Base-by-base conservation (phyloP, 2,113 vertebrate species). In the Myrmophylax atrothorax region DNA sequence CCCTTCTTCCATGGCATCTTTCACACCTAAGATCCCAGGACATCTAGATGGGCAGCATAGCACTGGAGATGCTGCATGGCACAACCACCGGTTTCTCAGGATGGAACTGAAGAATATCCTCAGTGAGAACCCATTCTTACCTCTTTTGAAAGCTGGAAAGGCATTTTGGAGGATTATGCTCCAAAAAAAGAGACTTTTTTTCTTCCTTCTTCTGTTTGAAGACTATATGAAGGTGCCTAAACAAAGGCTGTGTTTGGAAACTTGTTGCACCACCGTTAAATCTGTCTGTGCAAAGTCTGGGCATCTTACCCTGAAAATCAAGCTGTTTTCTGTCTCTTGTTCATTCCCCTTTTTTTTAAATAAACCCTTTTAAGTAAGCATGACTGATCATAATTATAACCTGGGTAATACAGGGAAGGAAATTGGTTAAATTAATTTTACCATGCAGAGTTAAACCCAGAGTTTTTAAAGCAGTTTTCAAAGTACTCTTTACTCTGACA, bases 71-170 rank as follows among this genome's bases (percentile, higher is more conserved):
- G 4, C 33, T 55, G 4, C 38, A 12, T 20, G 28, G 18, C n/a
- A 37, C 26, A n/a, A 47, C 28, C 60, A 55, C 0, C 0, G 16
- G 3, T 35, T 87, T 66, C 53, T 85, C 28, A 7, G 37, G 31
- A 40, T 0, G 38, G 12, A 82, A 31, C 10, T 44, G n/a, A 53
- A 60, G 44, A 76, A n/a, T 1, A 2, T 10, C 10, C 24, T 25
- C 37, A 37, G 12, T 55, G 14, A 89, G 10, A 5, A 64, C 7
- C 13, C 47, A 28, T n/a, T 78, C 22, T 37, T 18, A 19, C 37
- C 9, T 42, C 17, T 31, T 74, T 18, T 64, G 20, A 63, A n/a
- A 63, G 38, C 8, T 52, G 6, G 24, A 73, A 94, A 80, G 31
- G 20, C 1, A 0, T 64, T 95, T 72, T 47, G 42, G 52, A 33